A percentile compares a stretch with the other conserved stretches of the same genome.
These are phyloP conservation scores for Glareola pratincola DNA, from an alignment of 2,113 vertebrate species.

Conservation along the genomic window DNA sequence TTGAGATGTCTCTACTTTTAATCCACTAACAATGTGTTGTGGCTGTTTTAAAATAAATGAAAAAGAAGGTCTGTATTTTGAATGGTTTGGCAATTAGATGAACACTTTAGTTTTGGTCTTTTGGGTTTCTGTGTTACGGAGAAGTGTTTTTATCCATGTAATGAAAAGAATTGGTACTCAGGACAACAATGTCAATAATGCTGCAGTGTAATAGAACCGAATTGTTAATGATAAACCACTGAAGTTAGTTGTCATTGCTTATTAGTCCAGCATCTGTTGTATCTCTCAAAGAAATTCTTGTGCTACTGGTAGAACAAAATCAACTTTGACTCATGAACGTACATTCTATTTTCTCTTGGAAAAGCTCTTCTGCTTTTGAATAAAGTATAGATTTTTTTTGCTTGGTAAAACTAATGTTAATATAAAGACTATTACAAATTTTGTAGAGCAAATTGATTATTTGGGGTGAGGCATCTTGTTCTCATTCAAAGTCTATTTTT, in stretches of 20 bases:
- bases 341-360: not conserved
- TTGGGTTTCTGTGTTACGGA: not conserved
- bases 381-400: not conserved
- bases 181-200: not conserved
- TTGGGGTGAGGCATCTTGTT: not conserved
- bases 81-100: not conserved
- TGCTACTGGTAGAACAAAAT: not conserved
- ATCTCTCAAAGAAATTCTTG: not conserved
- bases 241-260: not conserved
- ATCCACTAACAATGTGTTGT: not conserved
- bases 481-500: not conserved
- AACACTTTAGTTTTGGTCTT: not conserved
- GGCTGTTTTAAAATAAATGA: not conserved
- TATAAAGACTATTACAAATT: not conserved
- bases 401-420: not conserved
- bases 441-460: not conserved
- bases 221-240: not conserved
- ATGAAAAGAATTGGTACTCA: not conserved
- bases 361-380: not conserved
- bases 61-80: not conserved
- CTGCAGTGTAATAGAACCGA: not conserved
- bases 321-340: not conserved
- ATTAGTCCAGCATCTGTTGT: not conserved
- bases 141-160: not conserved
- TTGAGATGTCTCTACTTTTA: not conserved